Conservation (phyloP, 2,797 vertebrate species). For the Gobio occitaniae region DNA sequence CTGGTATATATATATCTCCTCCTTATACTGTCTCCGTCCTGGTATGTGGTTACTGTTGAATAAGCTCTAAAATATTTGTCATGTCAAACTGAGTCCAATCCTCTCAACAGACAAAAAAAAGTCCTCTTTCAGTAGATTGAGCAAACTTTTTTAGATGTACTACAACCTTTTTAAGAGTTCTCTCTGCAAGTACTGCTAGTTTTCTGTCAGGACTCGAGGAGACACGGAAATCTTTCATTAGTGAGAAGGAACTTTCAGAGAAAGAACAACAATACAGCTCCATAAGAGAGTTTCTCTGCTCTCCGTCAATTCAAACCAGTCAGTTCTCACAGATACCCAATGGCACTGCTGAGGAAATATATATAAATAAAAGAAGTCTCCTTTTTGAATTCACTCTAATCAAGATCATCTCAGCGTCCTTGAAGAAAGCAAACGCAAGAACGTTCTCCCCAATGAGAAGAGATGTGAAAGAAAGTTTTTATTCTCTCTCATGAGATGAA, state of each 20-base stretch:
- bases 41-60: background rate
- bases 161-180: constrained; percentile 5
- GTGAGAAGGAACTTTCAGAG: background rate
- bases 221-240: background rate
- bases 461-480: constrained; percentile 1
- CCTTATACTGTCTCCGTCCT: background rate
- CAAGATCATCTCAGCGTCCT: background rate
- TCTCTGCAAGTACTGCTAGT: background rate
- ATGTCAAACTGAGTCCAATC: background rate
- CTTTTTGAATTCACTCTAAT: constrained; percentile 2
- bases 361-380: background rate
- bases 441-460: background rate
- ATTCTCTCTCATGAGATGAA: constrained; percentile 4
- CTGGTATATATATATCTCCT: background rate
- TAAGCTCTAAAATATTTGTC: background rate
- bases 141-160: background rate
- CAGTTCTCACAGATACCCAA: background rate
- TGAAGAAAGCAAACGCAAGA: background rate
- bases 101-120: background rate
- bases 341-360: background rate
- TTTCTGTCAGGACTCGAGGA: background rate
- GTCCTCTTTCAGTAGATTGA: background rate
- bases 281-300: constrained; percentile 18
- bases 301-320: background rate
- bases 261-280: constrained; percentile 11